phyloP scores from a whole-genome alignment of 2,888 invertebrate genomes.

The Ommatoiulus sabulosus region DNA sequence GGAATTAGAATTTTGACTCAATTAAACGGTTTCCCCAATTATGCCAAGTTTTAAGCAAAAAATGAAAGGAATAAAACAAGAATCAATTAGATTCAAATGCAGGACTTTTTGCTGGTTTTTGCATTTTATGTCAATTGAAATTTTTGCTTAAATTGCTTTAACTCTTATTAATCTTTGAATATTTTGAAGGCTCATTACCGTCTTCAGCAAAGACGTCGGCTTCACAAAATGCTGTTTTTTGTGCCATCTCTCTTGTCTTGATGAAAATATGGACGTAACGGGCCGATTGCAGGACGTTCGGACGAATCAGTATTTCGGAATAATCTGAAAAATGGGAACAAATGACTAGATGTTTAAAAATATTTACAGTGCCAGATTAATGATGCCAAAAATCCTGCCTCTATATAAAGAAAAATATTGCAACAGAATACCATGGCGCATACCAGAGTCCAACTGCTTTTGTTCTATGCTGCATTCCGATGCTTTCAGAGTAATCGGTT shows the following conservation, averaged over 20 bases:
- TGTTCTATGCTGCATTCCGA: not conserved
- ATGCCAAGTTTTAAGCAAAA: no score
- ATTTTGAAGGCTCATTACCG: slow-evolving; percentile 12
- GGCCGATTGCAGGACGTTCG: slow-evolving; percentile 47
- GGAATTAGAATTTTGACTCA: no score
- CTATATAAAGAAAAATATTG: no score
- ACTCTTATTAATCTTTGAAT: not conserved
- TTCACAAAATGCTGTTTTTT: slow-evolving; percentile 48
- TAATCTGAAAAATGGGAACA: not conserved
- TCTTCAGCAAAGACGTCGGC: slow-evolving; percentile 44
- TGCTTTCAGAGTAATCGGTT: not conserved
- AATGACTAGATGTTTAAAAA: not conserved
- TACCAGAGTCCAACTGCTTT: not conserved
- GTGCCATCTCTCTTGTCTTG: not conserved
- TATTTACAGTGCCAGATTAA: not conserved
- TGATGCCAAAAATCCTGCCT: no score
- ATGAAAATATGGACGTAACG: slow-evolving; percentile 47
- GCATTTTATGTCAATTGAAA: no score
- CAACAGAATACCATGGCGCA: not conserved
- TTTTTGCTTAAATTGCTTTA: no score
- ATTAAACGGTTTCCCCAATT: no score
- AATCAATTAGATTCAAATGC: no score
- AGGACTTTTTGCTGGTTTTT: no score
- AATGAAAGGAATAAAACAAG: no score
- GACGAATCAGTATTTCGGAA: slow-evolving; percentile 38